These are phyloP conservation scores for Allacma fusca DNA, from an alignment of 2,888 invertebrate genomes.

Conservation along the genomic window DNA sequence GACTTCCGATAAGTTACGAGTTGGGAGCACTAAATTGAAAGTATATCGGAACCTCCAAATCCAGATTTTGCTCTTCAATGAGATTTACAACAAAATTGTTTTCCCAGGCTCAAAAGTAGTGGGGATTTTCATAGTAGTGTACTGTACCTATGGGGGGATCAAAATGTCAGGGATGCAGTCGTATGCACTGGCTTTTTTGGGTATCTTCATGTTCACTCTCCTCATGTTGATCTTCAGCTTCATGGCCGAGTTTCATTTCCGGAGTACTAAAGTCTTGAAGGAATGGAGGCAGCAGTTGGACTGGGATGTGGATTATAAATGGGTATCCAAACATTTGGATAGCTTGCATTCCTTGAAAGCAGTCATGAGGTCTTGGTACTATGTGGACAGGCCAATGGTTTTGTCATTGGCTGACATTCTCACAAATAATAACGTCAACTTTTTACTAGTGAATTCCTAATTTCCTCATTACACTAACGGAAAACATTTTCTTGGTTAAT, in stretches of 20 bases:
- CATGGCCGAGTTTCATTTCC: constrained; percentile 2
- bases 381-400: constrained; percentile 4
- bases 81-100: neutral
- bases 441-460: neutral
- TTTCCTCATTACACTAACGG: too few relatives aligned
- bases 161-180: neutral
- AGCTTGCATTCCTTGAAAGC: neutral
- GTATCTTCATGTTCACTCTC: neutral
- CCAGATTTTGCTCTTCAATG: neutral
- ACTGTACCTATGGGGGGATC: neutral
- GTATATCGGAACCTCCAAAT: neutral
- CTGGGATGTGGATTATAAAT: neutral
- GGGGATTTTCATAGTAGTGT: neutral
- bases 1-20: neutral
- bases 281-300: neutral
- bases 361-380: neutral
- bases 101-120: neutral
- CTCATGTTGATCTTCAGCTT: constrained; percentile 1
- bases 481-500: too few relatives aligned
- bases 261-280: neutral
- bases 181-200: neutral
- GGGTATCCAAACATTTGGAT: neutral
- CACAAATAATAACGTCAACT: neutral
- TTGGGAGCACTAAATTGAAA: neutral
- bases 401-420: neutral